Conservation (phyloP, 2,797 vertebrate species). For the Sebastes cheni region DNA sequence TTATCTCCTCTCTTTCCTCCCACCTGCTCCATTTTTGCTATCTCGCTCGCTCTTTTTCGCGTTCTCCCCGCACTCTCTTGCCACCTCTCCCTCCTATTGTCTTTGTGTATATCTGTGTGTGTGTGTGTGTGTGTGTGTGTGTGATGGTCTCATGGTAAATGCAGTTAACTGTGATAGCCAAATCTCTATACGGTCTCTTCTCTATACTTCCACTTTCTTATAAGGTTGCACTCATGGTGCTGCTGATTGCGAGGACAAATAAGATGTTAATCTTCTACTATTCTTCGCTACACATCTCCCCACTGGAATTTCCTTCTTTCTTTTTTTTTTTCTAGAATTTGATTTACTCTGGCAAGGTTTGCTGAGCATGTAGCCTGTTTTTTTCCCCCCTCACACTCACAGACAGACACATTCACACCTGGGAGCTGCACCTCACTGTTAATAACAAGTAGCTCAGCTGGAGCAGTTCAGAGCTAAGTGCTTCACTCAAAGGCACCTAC, state of each 20-base stretch:
- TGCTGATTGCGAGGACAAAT: slow-evolving; percentile 5
- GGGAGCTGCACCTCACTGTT: slow-evolving; percentile 29
- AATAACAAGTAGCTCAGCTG: slow-evolving; percentile 38
- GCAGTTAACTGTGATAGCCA: neutral
- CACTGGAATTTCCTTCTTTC: neutral
- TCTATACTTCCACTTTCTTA: neutral
- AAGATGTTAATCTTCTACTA: neutral
- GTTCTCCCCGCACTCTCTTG: neutral
- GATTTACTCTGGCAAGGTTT: slow-evolving; percentile 13
- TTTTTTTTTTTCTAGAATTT: neutral
- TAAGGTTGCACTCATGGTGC: neutral
- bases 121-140: neutral
- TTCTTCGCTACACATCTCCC: neutral
- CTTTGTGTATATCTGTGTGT: neutral
- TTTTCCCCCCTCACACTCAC: slow-evolving; percentile 14
- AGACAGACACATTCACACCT: slow-evolving; percentile 24
- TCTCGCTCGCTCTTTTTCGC: slow-evolving; percentile 25
- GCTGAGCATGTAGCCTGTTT: slow-evolving; percentile 2
- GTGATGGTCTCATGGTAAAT: slow-evolving; percentile 1
- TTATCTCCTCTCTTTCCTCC: slow-evolving; percentile 47
- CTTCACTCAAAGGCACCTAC: slow-evolving; percentile 9
- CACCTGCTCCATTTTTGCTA: slow-evolving; percentile 27
- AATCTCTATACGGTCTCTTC: neutral
- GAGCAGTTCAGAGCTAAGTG: slow-evolving; percentile 28
- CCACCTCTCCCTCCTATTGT: slow-evolving; percentile 17